Evolutionary conservation across 30 jellyfish, hydroid and myxozoan genomes (phyloP).

Genomic region (Sanderia malayensis): DNA sequence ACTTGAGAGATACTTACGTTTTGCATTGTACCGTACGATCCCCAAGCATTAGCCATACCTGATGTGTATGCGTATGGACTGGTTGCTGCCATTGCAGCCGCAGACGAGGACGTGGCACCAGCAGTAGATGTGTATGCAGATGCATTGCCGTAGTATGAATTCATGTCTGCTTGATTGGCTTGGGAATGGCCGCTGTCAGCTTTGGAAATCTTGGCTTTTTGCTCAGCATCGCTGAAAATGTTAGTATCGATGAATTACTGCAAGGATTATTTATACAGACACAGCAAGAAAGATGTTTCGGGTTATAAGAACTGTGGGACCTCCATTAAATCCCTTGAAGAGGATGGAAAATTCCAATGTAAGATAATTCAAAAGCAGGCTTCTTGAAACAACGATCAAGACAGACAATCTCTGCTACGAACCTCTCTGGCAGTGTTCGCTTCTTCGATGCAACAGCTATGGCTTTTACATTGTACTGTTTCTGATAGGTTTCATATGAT

Average conservation of each 20-base stretch:
- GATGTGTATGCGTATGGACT: conserved; percentile 27
- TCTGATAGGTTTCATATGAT: conserved; percentile 67
- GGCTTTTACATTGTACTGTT: conserved; percentile 37
- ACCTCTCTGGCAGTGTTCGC: conserved; percentile 53
- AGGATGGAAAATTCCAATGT: too few species aligned
- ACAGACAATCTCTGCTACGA: neutral
- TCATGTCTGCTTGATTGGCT: neutral
- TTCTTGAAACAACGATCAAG: too few species aligned
- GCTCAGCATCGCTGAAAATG: neutral
- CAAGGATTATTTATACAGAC: too few species aligned
- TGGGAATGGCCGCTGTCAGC: neutral
- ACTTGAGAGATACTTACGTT: too few species aligned
- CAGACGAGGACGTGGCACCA: neutral
- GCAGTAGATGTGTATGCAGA: conserved; percentile 4
- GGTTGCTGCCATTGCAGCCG: conserved; percentile 15
- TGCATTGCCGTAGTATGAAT: conserved; percentile 4
- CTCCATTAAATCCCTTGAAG: too few species aligned
- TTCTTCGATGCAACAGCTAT: conserved; percentile 25
- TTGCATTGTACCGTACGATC: conserved; percentile 47
- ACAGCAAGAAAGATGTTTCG: too few species aligned
- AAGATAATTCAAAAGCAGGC: too few species aligned
- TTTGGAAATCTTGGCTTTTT: neutral
- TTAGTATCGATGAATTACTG: neutral
- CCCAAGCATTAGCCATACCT: conserved; percentile 48
- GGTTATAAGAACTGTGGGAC: too few species aligned